Evolutionary conservation across 1,140 invertebrate genomes (phyloP).

Genomic region (Hesperophylax magnus): DNA sequence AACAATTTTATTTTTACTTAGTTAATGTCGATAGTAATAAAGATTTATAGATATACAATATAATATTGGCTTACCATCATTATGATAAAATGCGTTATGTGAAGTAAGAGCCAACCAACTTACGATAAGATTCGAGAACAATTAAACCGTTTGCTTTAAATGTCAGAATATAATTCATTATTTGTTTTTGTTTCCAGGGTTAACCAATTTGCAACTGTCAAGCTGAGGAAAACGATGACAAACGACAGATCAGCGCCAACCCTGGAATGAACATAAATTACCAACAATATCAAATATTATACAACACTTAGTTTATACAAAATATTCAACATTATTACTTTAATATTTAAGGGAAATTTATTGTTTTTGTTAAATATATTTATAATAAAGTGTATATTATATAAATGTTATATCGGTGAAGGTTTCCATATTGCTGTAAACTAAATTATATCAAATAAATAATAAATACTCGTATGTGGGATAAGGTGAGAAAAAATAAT

Average conservation of each 20-base stretch:
- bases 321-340: slow-evolving; percentile 15
- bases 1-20: too few relatives aligned
- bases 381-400: slow-evolving; percentile 34
- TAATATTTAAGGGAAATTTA: slow-evolving; percentile 25
- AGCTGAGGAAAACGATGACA: slow-evolving; percentile 87
- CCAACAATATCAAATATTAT: slow-evolving; percentile 32
- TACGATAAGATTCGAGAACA: too few relatives aligned
- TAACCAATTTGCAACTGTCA: slow-evolving; percentile 88
- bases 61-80: too few relatives aligned
- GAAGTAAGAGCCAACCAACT: too few relatives aligned
- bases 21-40: too few relatives aligned
- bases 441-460: slow-evolving; percentile 34
- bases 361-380: slow-evolving; percentile 44
- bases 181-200: slow-evolving; percentile 72
- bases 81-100: too few relatives aligned
- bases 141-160: too few relatives aligned
- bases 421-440: slow-evolving; percentile 39
- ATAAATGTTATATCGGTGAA: slow-evolving; percentile 37
- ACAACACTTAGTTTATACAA: slow-evolving; percentile 8
- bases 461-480: background rate
- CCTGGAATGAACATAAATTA: slow-evolving; percentile 66
- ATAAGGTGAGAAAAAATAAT: background rate
- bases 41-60: too few relatives aligned
- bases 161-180: background rate
- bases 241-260: slow-evolving; percentile 87